Conservation (phyloP, 2,113 vertebrate genomes). For the Dicrurus megarhynchus region DNA sequence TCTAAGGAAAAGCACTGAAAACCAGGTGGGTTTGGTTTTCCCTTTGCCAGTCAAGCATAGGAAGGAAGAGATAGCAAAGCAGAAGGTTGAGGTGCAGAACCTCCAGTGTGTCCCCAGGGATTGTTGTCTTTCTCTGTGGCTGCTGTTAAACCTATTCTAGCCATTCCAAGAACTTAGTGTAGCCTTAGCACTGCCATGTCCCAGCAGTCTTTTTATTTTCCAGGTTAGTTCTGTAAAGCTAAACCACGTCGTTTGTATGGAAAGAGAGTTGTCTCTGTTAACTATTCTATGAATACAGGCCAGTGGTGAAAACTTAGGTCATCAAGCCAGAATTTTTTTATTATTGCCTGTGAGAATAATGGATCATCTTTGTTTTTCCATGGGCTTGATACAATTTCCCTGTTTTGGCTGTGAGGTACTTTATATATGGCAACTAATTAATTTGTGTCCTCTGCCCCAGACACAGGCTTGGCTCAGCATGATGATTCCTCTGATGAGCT, state of each 20-base stretch:
- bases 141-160: background rate
- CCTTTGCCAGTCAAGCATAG: background rate
- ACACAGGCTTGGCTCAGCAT: conserved; percentile 27
- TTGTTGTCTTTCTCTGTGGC: background rate
- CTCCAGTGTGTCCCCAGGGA: background rate
- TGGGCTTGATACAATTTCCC: background rate
- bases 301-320: background rate
- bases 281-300: background rate
- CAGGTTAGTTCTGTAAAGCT: background rate
- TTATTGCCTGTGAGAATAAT: background rate
- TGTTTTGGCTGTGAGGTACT: background rate
- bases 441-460: background rate
- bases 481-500: conserved; percentile 73
- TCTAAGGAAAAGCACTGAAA: background rate
- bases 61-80: background rate
- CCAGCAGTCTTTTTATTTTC: background rate
- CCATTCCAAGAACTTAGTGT: background rate
- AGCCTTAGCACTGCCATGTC: background rate
- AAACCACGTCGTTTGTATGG: background rate
- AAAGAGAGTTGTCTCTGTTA: background rate
- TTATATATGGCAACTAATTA: background rate
- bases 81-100: background rate
- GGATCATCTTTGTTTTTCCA: background rate
- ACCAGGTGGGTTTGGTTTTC: background rate
- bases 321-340: background rate